A percentile compares a stretch with the other conserved stretches of the same genome.
phyloP scores from a whole-genome alignment of 2,113 vertebrate species.

The Anolis sagrei region DNA sequence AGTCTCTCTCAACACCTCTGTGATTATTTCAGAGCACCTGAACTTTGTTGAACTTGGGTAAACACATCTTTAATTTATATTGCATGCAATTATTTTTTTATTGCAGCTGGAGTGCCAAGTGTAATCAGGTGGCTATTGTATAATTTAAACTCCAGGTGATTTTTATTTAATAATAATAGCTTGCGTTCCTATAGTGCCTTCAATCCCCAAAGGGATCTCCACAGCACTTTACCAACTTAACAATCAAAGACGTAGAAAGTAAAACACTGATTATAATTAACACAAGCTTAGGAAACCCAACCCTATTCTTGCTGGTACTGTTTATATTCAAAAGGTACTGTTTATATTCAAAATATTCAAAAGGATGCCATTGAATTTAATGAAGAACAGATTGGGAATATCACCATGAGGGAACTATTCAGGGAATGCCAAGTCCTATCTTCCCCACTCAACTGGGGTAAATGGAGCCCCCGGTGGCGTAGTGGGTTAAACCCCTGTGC shows the following conservation, averaged over 20 bases:
- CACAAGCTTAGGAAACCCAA: conserved; percentile 42
- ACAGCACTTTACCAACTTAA: conserved; percentile 59
- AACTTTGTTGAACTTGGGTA: conserved; percentile 44
- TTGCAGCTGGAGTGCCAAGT: conserved; percentile 56
- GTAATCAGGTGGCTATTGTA: conserved; percentile 69
- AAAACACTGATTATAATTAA: conserved; percentile 69
- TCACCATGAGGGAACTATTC: background rate
- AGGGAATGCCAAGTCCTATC: too few relatives aligned
- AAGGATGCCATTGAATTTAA: conserved; percentile 24
- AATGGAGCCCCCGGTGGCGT: too few relatives aligned
- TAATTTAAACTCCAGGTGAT: conserved; percentile 61
- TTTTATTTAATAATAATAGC: conserved; percentile 69
- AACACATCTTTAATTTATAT: conserved; percentile 62
- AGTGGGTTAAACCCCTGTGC: too few relatives aligned
- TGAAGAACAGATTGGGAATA: background rate
- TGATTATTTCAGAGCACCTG: conserved; percentile 42
- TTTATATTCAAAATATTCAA: conserved; percentile 62
- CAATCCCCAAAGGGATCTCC: conserved; percentile 57
- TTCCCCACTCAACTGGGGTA: too few relatives aligned
- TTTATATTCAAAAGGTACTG: conserved; percentile 58
- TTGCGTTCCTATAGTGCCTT: conserved; percentile 60
- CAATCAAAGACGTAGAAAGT: conserved; percentile 60
- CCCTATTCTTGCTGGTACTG: conserved; percentile 52
- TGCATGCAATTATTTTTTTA: conserved; percentile 55
- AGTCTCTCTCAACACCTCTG: conserved; percentile 7